A percentile compares a stretch with the other conserved stretches of the same genome.
phyloP scores from a whole-genome alignment of 2,888 invertebrate species.

The Pharmacophagus antenor region DNA sequence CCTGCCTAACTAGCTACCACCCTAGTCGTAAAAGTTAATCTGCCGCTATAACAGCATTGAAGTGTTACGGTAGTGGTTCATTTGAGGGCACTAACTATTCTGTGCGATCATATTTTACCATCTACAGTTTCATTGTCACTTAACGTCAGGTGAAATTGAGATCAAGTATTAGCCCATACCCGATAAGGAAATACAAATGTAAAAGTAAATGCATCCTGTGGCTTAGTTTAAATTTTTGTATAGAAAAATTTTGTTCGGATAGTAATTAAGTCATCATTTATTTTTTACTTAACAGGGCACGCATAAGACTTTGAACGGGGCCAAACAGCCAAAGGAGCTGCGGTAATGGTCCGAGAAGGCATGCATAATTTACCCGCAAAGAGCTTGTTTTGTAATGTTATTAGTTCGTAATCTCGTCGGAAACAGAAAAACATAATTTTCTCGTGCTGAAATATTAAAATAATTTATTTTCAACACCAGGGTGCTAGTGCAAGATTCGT shows the following conservation, averaged over 20 bases:
- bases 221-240: neutral
- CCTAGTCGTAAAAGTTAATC: too few species aligned
- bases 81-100: too few species aligned
- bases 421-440: conserved; percentile 73
- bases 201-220: too few species aligned
- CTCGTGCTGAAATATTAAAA: conserved; percentile 73
- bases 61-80: too few species aligned
- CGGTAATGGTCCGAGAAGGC: conserved; percentile 79
- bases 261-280: conserved; percentile 34
- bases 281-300: conserved; percentile 49
- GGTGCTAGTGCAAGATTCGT: conserved; percentile 48
- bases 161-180: too few species aligned
- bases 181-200: too few species aligned
- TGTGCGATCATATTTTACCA: too few species aligned
- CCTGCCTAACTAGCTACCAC: too few species aligned
- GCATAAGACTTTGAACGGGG: conserved; percentile 65
- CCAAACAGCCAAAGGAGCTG: conserved; percentile 49
- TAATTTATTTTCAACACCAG: conserved; percentile 68
- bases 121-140: too few species aligned
- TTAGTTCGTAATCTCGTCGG: conserved; percentile 79
- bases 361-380: conserved; percentile 79
- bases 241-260: conserved; percentile 11
- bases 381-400: conserved; percentile 79
- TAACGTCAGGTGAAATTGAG: too few species aligned
- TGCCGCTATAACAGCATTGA: too few species aligned